Percentiles rank a stretch among this genome's conserved stretches.
Evolutionary conservation across 2,797 vertebrate genomes (phyloP).

Genomic region (Lacerta bilineata): DNA sequence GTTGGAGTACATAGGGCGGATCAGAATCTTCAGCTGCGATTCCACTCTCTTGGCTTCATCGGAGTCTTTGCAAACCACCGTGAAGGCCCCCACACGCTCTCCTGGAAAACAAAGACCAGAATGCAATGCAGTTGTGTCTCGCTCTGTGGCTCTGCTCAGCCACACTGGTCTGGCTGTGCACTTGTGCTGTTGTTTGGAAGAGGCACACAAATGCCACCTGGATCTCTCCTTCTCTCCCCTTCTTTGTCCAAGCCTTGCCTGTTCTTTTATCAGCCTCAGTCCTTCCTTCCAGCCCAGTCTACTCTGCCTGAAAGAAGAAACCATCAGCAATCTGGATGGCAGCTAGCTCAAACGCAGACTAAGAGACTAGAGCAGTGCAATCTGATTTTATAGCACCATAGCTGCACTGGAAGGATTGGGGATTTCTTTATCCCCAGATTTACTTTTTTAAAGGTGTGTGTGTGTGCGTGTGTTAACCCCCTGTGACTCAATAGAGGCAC

Average conservation of each 20-base stretch:
- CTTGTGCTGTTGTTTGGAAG: neutral
- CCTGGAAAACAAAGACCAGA: conserved; percentile 78
- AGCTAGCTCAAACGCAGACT: too few species aligned
- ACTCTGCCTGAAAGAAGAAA: neutral
- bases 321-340: neutral
- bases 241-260: neutral
- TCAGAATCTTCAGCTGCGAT: conserved; percentile 97
- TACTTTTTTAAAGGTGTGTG: neutral
- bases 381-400: neutral
- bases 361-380: neutral
- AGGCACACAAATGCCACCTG: neutral
- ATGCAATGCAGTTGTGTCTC: too few species aligned
- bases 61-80: conserved; percentile 88
- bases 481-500: too few species aligned
- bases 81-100: conserved; percentile 96
- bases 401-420: too few species aligned
- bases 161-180: neutral
- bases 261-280: neutral
- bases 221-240: rapidly evolving
- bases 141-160: too few species aligned
- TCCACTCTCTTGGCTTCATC: conserved; percentile 97
- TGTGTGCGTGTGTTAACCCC: too few species aligned
- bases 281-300: neutral
- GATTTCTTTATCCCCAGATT: neutral
- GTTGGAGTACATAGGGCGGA: conserved; percentile 98